Percentiles rank a stretch among this genome's conserved stretches.
These are phyloP conservation scores for Vulpes ferrilata DNA, from an alignment of 2,113 vertebrate genomes.

Conservation along the genomic window DNA sequence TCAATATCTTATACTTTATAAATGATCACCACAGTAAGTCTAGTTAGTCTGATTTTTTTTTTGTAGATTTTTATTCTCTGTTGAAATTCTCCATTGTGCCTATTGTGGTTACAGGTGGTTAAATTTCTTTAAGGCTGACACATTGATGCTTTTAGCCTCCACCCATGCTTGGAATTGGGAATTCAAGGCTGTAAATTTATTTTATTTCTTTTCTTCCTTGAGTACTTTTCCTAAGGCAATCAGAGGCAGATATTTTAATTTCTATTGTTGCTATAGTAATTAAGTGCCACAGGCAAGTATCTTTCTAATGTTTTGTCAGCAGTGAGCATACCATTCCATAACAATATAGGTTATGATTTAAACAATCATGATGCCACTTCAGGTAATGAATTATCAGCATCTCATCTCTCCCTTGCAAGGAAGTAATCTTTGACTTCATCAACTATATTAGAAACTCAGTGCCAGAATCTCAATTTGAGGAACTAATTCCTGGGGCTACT, in stretches of 20 bases:
- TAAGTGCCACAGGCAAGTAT: not conserved
- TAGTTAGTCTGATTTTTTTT: not conserved
- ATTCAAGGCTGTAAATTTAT: not conserved
- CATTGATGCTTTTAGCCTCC: not conserved
- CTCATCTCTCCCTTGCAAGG: not conserved
- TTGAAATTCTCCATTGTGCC: not conserved
- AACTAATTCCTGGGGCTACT: not conserved
- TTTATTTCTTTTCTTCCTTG: not conserved
- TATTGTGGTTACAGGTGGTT: not conserved
- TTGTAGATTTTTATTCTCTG: not conserved
- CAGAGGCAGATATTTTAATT: not conserved
- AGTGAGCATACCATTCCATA: not conserved
- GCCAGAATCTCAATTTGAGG: not conserved
- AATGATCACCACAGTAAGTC: not conserved
- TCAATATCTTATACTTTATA: not conserved
- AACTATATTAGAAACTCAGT: not conserved
- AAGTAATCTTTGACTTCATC: not conserved
- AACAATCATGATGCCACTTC: not conserved
- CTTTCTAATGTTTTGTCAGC: not conserved
- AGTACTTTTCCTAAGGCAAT: not conserved
- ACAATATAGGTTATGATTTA: not conserved
- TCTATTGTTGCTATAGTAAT: not conserved
- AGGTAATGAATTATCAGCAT: not conserved
- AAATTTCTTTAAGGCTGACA: not conserved
- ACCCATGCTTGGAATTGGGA: not conserved